A percentile compares a stretch with the other conserved stretches of the same genome.
These are phyloP conservation scores for Poeciliopsis infans DNA, from an alignment of 2,797 vertebrate species.

Conservation along the genomic window DNA sequence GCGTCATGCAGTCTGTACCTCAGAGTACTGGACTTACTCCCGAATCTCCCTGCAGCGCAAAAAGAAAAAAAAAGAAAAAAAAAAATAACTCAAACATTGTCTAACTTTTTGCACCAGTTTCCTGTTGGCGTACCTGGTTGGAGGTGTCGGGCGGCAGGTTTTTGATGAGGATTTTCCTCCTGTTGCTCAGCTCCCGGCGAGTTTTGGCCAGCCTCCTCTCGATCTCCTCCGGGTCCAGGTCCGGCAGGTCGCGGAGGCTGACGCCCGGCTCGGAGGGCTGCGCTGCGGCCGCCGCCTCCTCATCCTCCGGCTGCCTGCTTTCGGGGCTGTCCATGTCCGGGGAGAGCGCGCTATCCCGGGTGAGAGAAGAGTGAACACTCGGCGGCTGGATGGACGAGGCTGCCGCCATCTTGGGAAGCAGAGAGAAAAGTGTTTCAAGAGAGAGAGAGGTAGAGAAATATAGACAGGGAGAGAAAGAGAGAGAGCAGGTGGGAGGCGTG, in stretches of 20 bases:
- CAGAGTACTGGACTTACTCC: neutral
- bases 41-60: neutral
- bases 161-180: constrained; percentile 94
- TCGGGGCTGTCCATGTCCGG: constrained; percentile 77
- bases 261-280: constrained; percentile 68
- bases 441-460: constrained; percentile 11
- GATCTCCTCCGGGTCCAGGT: constrained; percentile 85
- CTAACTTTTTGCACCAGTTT: neutral
- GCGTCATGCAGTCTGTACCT: neutral
- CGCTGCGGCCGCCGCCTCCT: constrained; percentile 56
- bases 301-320: constrained; percentile 75
- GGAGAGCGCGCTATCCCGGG: constrained; percentile 75
- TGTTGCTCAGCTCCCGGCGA: constrained; percentile 91
- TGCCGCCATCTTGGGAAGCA: constrained; percentile 86
- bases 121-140: constrained; percentile 86
- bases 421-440: constrained; percentile 73
- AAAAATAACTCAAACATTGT: too few relatives aligned
- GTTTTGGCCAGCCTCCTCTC: constrained; percentile 87
- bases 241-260: constrained; percentile 77
- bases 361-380: constrained; percentile 74
- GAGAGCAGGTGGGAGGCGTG: constrained; percentile 58
- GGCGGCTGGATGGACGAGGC: constrained; percentile 85
- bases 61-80: neutral
- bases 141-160: constrained; percentile 92
- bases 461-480: constrained; percentile 30